These are phyloP conservation scores for Yasuhikotakia modesta DNA, from an alignment of 2,797 vertebrate genomes.

Conservation along the genomic window DNA sequence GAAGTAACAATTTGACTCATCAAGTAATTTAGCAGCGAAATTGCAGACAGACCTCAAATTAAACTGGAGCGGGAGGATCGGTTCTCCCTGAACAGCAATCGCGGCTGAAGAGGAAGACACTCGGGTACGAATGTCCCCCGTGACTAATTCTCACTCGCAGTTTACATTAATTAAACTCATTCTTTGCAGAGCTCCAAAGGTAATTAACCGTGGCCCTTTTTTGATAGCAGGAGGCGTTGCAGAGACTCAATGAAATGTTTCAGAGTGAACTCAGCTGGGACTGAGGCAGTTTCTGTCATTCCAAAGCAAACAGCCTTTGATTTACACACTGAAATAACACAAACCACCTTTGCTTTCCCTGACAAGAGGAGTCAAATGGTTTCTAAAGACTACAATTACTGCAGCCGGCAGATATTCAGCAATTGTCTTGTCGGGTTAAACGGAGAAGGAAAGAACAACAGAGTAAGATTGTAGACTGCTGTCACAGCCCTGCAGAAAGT, in stretches of 20 bases:
- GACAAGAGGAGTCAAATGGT: conserved; percentile 32
- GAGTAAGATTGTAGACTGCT: conserved; percentile 27
- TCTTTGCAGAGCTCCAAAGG: conserved; percentile 55
- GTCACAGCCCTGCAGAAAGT: not conserved
- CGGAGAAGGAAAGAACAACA: conserved; percentile 22
- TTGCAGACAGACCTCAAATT: conserved; percentile 52
- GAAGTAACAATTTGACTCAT: conserved; percentile 46
- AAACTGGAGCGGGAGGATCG: conserved; percentile 47
- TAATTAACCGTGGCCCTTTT: conserved; percentile 59
- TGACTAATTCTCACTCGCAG: conserved; percentile 58
- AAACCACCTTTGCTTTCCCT: conserved; percentile 47
- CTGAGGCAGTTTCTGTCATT: conserved; percentile 35
- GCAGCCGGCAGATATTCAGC: conserved; percentile 39
- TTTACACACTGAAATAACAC: conserved; percentile 46
- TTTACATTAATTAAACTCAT: conserved; percentile 64
- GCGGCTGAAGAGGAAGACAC: conserved; percentile 29
- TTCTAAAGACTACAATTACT: conserved; percentile 57
- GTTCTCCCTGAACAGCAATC: conserved; percentile 45
- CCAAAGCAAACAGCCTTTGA: conserved; percentile 46
- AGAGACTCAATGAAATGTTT: conserved; percentile 43
- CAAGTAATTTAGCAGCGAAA: conserved; percentile 37
- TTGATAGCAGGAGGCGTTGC: conserved; percentile 33
- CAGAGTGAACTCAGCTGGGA: conserved; percentile 31
- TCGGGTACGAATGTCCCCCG: conserved; percentile 43
- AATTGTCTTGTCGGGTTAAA: conserved; percentile 52